Conservation (phyloP, 2,797 vertebrate species). For the Xiphophorus birchmanni region DNA sequence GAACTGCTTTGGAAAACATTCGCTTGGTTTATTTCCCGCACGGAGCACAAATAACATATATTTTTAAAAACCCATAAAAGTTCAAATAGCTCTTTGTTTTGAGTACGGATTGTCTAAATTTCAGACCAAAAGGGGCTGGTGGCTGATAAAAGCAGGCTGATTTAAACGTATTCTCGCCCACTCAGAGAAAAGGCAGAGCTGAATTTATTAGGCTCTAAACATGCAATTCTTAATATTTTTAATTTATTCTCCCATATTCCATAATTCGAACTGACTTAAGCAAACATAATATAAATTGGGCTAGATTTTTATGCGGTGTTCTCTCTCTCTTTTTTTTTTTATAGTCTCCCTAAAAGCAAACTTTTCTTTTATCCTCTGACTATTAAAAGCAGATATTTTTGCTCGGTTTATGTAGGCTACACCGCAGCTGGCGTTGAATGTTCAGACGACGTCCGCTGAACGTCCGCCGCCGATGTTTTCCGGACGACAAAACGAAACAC, state of each 20-base stretch:
- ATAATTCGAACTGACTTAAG: neutral
- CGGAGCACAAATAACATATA: neutral
- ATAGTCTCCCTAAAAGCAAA: conserved; percentile 34
- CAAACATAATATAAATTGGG: neutral
- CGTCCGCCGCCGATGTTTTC: too few species aligned
- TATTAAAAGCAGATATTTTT: neutral
- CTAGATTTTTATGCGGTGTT: neutral
- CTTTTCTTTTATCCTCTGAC: conserved; percentile 9
- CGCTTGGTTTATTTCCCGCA: neutral
- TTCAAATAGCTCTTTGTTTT: conserved; percentile 16
- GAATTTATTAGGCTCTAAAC: neutral
- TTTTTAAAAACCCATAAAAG: conserved; percentile 21
- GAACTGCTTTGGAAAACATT: conserved; percentile 11
- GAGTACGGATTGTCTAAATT: neutral
- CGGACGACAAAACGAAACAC: too few species aligned
- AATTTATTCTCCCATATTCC: neutral
- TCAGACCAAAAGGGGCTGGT: conserved; percentile 6
- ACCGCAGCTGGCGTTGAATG: neutral
- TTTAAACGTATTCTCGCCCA: conserved; percentile 8
- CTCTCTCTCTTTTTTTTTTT: neutral
- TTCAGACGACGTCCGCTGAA: too few species aligned
- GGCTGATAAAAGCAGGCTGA: conserved; percentile 12
- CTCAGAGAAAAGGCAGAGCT: neutral
- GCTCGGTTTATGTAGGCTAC: neutral
- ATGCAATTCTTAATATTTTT: neutral